Evolutionary conservation across 2,113 vertebrate species (phyloP).

Genomic region (Mus spicilegus): DNA sequence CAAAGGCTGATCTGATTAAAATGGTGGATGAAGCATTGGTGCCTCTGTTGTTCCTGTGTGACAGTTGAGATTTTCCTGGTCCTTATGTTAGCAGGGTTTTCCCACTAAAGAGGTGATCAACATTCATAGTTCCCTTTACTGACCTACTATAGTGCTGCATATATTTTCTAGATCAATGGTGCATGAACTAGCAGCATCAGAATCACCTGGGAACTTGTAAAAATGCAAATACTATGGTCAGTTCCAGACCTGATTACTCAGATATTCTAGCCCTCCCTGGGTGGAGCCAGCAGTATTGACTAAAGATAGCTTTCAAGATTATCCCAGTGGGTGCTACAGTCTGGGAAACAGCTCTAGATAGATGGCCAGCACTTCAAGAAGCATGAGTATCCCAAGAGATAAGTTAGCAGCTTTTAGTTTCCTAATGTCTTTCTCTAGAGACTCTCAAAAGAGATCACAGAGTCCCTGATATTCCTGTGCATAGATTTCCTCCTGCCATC

Average conservation of each 20-base stretch:
- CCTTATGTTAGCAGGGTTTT: not conserved
- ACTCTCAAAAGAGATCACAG: not conserved
- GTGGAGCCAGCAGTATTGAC: no score
- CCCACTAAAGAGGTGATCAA: not conserved
- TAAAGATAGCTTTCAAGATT: not conserved
- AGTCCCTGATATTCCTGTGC: not conserved
- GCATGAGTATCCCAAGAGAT: not conserved
- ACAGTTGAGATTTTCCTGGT: not conserved
- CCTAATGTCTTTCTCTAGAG: not conserved
- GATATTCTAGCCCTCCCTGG: not conserved
- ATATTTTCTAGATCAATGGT: not conserved
- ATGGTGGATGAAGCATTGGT: accelerated
- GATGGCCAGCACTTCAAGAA: not conserved
- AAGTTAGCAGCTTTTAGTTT: not conserved
- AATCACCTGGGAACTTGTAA: not conserved
- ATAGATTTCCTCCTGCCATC: not conserved
- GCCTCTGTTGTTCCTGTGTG: not conserved
- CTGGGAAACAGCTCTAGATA: not conserved
- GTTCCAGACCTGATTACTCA: not conserved
- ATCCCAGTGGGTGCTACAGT: not conserved
- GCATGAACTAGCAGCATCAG: not conserved
- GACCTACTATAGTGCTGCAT: not conserved
- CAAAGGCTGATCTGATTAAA: not conserved
- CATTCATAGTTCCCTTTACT: not conserved
- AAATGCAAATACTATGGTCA: not conserved